Conservation (phyloP, 2,888 invertebrate genomes). For the Spilosoma lubricipeda region DNA sequence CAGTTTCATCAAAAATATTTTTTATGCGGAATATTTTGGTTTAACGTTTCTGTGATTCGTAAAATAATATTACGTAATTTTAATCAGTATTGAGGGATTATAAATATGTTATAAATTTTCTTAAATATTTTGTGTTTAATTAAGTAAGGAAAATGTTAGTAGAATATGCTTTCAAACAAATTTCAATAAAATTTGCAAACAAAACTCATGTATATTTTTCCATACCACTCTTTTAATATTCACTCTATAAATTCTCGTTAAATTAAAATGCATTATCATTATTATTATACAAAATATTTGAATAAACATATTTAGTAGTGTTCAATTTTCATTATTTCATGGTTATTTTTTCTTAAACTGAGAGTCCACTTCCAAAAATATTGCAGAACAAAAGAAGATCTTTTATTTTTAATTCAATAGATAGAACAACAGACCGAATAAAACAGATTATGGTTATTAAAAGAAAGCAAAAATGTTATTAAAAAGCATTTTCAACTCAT, state of each 20-base stretch:
- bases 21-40: background rate
- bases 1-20: background rate
- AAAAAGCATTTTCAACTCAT: background rate
- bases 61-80: background rate
- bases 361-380: too few relatives aligned
- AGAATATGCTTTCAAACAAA: background rate
- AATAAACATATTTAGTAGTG: too few relatives aligned
- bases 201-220: background rate
- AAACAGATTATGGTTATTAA: background rate
- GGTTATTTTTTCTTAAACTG: background rate
- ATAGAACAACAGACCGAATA: background rate
- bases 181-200: background rate
- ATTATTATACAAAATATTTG: too few relatives aligned
- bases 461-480: background rate
- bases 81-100: background rate
- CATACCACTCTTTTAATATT: background rate
- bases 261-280: too few relatives aligned
- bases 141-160: too few relatives aligned
- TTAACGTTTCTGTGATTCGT: rapidly evolving
- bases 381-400: too few relatives aligned
- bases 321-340: too few relatives aligned
- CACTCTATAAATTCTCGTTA: too few relatives aligned
- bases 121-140: too few relatives aligned
- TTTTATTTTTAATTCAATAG: background rate
- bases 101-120: too few relatives aligned